Conservation (phyloP, 2,888 invertebrate species). For the Drosophila prostipennis region DNA sequence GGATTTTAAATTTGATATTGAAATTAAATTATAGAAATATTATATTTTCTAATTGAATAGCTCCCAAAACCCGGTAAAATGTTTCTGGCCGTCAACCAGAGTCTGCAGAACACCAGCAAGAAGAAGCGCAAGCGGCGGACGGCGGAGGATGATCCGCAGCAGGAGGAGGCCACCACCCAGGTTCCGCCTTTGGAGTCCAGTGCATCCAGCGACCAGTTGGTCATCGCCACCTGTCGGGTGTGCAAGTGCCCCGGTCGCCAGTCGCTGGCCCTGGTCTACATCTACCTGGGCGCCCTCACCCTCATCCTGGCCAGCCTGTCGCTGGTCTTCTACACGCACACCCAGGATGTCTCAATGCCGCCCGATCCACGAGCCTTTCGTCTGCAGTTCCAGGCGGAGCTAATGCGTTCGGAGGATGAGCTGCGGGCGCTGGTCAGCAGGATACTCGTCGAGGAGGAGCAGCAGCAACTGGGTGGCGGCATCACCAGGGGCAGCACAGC, state of each 20-base stretch:
- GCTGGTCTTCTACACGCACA: slow-evolving; percentile 78
- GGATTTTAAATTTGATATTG: too few relatives aligned
- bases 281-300: slow-evolving; percentile 78
- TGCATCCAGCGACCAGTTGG: slow-evolving; percentile 58
- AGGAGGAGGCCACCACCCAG: not conserved
- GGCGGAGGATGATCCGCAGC: slow-evolving; percentile 25
- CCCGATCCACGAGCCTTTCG: slow-evolving; percentile 47
- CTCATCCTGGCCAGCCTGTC: slow-evolving; percentile 78
- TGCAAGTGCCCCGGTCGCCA: slow-evolving; percentile 30
- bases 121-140: slow-evolving; percentile 44
- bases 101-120: slow-evolving; percentile 56
- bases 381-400: slow-evolving; percentile 73
- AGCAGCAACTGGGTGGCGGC: slow-evolving; percentile 27
- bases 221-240: slow-evolving; percentile 16
- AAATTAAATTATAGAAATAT: not conserved
- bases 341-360: slow-evolving; percentile 46
- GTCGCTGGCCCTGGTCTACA: slow-evolving; percentile 68
- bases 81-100: slow-evolving; percentile 82
- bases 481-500: not conserved
- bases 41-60: not conserved
- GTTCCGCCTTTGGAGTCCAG: slow-evolving; percentile 20
- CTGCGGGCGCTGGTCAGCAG: slow-evolving; percentile 67
- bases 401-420: slow-evolving; percentile 73
- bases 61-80: slow-evolving; percentile 45
- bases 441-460: slow-evolving; percentile 67